Conservation (phyloP, 2,888 invertebrate species). For the Aphrophora alni region DNA sequence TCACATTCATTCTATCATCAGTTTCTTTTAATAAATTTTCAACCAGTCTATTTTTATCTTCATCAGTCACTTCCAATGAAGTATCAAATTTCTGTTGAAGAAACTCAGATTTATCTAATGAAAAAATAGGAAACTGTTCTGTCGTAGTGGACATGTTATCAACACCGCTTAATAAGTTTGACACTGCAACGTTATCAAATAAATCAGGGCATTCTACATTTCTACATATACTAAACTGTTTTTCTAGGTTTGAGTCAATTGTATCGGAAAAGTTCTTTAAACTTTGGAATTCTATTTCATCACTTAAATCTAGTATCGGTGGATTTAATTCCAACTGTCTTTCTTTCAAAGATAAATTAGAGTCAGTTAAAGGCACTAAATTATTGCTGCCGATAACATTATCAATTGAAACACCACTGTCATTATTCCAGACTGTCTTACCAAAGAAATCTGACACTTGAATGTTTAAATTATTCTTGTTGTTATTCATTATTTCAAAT, state of each 20-base stretch:
- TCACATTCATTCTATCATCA: conserved; percentile 18
- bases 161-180: not conserved
- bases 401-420: not conserved
- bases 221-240: not conserved
- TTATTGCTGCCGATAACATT: not conserved
- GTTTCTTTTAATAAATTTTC: conserved; percentile 31
- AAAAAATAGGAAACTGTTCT: conserved; percentile 12
- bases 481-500: not conserved
- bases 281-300: conserved; percentile 32
- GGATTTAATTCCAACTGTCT: conserved; percentile 16
- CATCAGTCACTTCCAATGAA: conserved; percentile 32
- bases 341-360: conserved; percentile 13
- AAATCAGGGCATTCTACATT: conserved; percentile 14
- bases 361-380: not conserved
- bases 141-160: not conserved
- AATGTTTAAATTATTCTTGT: not conserved
- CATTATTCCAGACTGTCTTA: not conserved
- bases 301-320: conserved; percentile 33
- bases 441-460: not conserved
- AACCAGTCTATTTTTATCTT: conserved; percentile 27
- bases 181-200: not conserved
- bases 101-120: conserved; percentile 19
- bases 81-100: conserved; percentile 7
- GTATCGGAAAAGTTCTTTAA: conserved; percentile 27
- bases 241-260: conserved; percentile 3